phyloP scores from a whole-genome alignment of 1,140 invertebrate species.

The Anastrepha obliqua region DNA sequence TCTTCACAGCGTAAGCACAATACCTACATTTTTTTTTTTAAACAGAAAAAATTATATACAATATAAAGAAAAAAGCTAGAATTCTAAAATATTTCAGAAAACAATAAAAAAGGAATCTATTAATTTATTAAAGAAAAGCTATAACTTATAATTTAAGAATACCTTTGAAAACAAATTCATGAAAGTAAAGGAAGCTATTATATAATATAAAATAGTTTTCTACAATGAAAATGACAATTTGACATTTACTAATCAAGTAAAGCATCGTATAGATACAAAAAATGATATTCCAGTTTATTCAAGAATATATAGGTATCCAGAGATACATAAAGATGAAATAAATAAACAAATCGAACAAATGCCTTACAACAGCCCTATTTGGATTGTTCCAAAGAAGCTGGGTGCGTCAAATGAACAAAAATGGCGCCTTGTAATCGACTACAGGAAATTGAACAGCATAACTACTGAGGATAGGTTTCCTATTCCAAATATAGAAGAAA shows the following conservation, averaged over 20 bases:
- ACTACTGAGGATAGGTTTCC: neutral
- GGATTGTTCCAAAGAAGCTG: neutral
- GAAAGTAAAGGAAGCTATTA: too few species aligned
- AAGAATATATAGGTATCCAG: neutral
- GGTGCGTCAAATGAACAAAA: neutral
- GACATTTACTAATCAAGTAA: neutral
- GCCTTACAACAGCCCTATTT: neutral
- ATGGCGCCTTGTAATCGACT: neutral
- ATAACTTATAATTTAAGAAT: too few species aligned
- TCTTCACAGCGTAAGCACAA: too few species aligned
- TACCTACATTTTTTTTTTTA: too few species aligned
- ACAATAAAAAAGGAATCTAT: too few species aligned
- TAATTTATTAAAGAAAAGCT: too few species aligned
- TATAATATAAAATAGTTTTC: neutral
- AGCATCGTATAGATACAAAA: neutral
- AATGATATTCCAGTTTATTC: neutral
- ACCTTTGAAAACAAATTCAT: too few species aligned
- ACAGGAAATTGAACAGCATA: neutral
- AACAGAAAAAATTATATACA: too few species aligned
- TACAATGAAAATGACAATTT: constrained; percentile 8
- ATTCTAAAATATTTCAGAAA: too few species aligned
- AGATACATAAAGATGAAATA: neutral
- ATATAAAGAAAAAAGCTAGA: too few species aligned
- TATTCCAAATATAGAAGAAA: neutral
- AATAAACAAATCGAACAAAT: neutral